phyloP scores from a whole-genome alignment of 2,888 invertebrate species.

The Tromatobia lineatoria region DNA sequence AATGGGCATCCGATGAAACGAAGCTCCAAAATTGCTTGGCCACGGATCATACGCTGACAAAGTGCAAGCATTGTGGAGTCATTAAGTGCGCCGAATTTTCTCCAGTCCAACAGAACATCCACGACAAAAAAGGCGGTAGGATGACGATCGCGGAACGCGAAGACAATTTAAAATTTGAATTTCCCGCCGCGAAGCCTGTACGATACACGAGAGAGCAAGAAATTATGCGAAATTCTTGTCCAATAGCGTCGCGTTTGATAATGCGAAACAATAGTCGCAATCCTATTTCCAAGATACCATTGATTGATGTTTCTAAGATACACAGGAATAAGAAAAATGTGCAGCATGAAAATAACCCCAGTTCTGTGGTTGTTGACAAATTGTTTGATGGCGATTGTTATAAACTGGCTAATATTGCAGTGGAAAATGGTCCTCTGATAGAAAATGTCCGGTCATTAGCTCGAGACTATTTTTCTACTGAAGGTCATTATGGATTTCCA shows the following conservation, averaged over 20 bases:
- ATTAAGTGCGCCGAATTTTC: conserved; percentile 60
- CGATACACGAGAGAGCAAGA: conserved; percentile 25
- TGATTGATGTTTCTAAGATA: background rate
- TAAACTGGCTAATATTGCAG: background rate
- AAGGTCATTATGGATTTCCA: conserved; percentile 36
- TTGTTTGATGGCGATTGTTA: background rate
- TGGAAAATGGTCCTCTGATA: conserved; percentile 12
- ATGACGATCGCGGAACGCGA: conserved; percentile 1
- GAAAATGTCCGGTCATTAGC: conserved; percentile 68
- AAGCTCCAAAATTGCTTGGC: conserved; percentile 68
- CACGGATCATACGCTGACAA: conserved; percentile 68
- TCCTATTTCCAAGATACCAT: conserved; percentile 4
- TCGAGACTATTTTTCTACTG: conserved; percentile 30
- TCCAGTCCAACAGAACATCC: background rate
- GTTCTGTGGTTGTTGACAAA: conserved; percentile 10
- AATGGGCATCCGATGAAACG: conserved; percentile 56
- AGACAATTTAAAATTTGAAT: background rate
- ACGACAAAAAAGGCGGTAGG: background rate
- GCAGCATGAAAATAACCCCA: background rate
- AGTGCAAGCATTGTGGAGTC: conserved; percentile 76
- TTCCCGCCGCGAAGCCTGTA: background rate
- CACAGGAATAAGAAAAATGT: background rate
- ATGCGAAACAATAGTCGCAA: conserved; percentile 29
- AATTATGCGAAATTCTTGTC: conserved; percentile 26
- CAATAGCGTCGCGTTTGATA: background rate